Percentiles rank a stretch among this genome's conserved stretches.
phyloP scores from a whole-genome alignment of 1,140 invertebrate species.

The Drosophila sturtevanti region DNA sequence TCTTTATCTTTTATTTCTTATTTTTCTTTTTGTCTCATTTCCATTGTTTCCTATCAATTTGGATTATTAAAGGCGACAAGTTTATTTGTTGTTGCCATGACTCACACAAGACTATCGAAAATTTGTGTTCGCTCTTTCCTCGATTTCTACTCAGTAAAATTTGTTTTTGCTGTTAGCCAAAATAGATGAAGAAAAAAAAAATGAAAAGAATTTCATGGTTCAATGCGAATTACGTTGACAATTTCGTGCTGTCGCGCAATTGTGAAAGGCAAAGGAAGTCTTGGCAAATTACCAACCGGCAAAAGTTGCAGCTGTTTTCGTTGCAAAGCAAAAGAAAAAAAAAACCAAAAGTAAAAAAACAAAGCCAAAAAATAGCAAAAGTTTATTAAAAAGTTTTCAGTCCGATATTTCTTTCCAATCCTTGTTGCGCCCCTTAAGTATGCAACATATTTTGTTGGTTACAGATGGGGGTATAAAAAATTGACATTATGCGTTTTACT shows the following conservation, averaged over 20 bases:
- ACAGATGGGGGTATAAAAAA: not conserved
- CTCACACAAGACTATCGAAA: constrained; percentile 14
- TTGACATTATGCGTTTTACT: not conserved
- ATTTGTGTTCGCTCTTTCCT: constrained; percentile 1
- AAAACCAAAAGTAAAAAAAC: constrained; percentile 17
- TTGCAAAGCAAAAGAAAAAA: constrained; percentile 7
- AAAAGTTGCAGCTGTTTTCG: constrained; percentile 27
- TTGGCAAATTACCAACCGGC: constrained; percentile 38
- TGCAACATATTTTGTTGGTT: constrained; percentile 13
- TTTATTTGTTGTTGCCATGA: constrained; percentile 32
- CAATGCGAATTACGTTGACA: constrained; percentile 52
- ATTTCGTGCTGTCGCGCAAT: constrained; percentile 24
- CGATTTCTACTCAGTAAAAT: constrained; percentile 4
- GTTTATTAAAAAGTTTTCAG: constrained; percentile 48
- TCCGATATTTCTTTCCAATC: not conserved
- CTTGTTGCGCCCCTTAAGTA: constrained; percentile 16
- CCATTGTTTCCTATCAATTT: constrained; percentile 54
- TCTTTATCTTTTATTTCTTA: not conserved
- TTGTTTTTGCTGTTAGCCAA: constrained; percentile 27
- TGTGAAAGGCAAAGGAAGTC: constrained; percentile 8
- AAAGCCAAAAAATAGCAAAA: constrained; percentile 8
- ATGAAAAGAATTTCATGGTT: constrained; percentile 14
- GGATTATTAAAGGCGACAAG: constrained; percentile 57
- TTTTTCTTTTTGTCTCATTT: not conserved
- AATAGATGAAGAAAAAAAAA: too few relatives aligned